A percentile compares a stretch with the other conserved stretches of the same genome.
phyloP scores from a whole-genome alignment of 1,140 invertebrate species.

The Cotesia typhae region DNA sequence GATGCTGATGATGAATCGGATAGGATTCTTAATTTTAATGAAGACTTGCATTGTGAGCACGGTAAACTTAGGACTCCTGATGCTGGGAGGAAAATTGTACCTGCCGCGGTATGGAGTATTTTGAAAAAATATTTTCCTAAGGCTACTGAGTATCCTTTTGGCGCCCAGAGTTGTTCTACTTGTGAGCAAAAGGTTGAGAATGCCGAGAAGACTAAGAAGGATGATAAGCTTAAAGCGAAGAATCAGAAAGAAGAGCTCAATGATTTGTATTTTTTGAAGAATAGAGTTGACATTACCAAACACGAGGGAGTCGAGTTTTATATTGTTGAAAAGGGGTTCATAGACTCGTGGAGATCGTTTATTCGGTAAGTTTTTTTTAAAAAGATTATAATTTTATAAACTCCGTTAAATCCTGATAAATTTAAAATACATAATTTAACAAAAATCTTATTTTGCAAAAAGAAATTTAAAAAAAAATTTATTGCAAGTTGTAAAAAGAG shows the following conservation, averaged over 20 bases:
- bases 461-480: too few relatives aligned
- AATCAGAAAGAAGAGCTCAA: constrained; percentile 55
- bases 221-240: constrained; percentile 59
- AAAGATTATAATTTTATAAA: too few relatives aligned
- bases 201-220: constrained; percentile 56
- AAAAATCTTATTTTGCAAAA: too few relatives aligned
- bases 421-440: neutral
- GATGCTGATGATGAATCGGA: constrained; percentile 56
- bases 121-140: constrained; percentile 69
- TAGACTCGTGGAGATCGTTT: constrained; percentile 59
- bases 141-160: constrained; percentile 60
- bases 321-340: constrained; percentile 56
- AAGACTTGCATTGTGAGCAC: constrained; percentile 69
- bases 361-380: constrained; percentile 53
- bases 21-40: constrained; percentile 66
- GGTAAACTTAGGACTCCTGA: constrained; percentile 57
- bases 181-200: constrained; percentile 60
- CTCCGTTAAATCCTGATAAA: neutral
- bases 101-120: constrained; percentile 65
- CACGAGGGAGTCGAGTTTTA: constrained; percentile 48
- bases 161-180: constrained; percentile 57
- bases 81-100: constrained; percentile 62
- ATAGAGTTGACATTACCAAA: constrained; percentile 52
- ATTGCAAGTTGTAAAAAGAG: too few relatives aligned
- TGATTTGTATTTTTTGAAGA: constrained; percentile 56